Percentiles rank a stretch among this genome's conserved stretches.
Conservation (phyloP, 2,888 invertebrate genomes). For the Diaphora mendica region DNA sequence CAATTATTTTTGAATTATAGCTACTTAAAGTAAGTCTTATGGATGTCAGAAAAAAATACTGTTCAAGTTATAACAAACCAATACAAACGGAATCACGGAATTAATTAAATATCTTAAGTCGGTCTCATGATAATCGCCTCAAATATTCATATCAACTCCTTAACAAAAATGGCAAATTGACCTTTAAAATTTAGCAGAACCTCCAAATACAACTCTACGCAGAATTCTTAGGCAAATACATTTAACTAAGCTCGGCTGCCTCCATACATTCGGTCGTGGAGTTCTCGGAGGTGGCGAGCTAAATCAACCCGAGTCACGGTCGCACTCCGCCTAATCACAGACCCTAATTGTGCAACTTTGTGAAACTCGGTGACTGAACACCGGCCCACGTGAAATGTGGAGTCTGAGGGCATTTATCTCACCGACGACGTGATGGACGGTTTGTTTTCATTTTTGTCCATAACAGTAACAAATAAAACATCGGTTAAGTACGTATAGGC, state of each 20-base stretch:
- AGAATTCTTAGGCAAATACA: slow-evolving; percentile 1
- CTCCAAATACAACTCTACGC: neutral
- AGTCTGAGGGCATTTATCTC: neutral
- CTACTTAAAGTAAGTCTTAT: too few species aligned
- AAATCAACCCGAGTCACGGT: slow-evolving; percentile 47
- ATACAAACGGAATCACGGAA: too few species aligned
- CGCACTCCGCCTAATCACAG: slow-evolving; percentile 51
- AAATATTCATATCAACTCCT: neutral
- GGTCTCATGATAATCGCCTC: neutral
- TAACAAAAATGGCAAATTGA: neutral
- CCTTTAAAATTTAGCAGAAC: neutral
- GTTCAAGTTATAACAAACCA: neutral
- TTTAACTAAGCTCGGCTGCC: slow-evolving; percentile 14
- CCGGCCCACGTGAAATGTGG: slow-evolving; percentile 15
- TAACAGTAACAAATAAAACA: neutral
- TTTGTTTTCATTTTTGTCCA: slow-evolving; percentile 6
- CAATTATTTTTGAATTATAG: too few species aligned
- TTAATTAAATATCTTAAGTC: neutral
- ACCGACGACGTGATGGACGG: neutral
- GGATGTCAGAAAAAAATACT: neutral
- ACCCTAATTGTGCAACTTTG: slow-evolving; percentile 51
- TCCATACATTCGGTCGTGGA: slow-evolving; percentile 17
- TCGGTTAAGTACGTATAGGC: neutral
- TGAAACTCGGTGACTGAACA: slow-evolving; percentile 42
- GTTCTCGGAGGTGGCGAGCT: slow-evolving; percentile 13